Conservation (phyloP, 2,113 vertebrate genomes). For the Variabilichromis moorii region DNA sequence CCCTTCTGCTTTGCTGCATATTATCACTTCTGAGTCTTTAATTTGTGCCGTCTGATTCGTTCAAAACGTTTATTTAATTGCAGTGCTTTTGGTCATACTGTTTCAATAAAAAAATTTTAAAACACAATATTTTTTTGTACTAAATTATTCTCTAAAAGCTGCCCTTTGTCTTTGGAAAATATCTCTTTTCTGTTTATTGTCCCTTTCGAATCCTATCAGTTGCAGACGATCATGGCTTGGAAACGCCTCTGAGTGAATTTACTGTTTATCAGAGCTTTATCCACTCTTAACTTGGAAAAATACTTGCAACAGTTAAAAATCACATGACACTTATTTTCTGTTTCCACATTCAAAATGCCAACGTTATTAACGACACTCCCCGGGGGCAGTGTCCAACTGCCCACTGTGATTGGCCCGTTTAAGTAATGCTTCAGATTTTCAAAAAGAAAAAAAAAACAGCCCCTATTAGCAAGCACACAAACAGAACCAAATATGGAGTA, state of each 20-base stretch:
- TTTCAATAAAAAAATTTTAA: slow-evolving; percentile 67
- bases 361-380: neutral
- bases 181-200: neutral
- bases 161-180: neutral
- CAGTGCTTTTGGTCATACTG: slow-evolving; percentile 65
- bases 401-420: slow-evolving; percentile 39
- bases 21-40: slow-evolving; percentile 48
- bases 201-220: neutral
- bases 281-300: neutral
- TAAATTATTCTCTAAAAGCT: neutral
- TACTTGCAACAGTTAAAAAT: neutral
- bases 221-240: neutral
- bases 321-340: slow-evolving; percentile 27
- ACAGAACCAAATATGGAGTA: slow-evolving; percentile 47
- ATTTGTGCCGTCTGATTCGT: slow-evolving; percentile 50
- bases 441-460: neutral
- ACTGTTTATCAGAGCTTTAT: neutral
- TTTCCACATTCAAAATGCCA: slow-evolving; percentile 5
- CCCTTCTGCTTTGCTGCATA: slow-evolving; percentile 35
- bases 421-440: neutral
- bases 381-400: neutral
- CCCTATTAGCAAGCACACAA: neutral
- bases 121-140: neutral
- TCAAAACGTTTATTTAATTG: slow-evolving; percentile 67
- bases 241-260: neutral